Evolutionary conservation across 2,888 invertebrate species (phyloP), one percentile per base, ranked within the genome.

Genomic region (Liopterus haemorrhoidalis): DNA sequence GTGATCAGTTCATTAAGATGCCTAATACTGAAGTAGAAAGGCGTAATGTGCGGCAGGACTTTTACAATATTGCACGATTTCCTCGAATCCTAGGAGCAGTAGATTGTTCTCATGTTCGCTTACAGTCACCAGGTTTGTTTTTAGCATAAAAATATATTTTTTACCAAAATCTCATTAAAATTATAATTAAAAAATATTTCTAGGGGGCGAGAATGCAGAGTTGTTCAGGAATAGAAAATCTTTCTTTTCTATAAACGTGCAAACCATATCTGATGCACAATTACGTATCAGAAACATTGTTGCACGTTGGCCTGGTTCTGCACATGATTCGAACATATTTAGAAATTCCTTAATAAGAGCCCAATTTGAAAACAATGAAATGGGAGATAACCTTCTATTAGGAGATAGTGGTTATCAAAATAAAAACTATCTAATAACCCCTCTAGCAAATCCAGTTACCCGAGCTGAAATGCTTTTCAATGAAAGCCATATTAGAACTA

Each of bases 221-320:
- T 44, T 49, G 16, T 60, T 44, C 41, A 45, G 57, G 12, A 60
- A 59, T 16, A 38, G 56, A 30, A 57, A 60, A 45, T 49, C 48
- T 1, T 58, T 46, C 27, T 56, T 60, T 46, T 58, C 57, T 4
- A 47, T 52, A 4, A 59, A 59, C 53, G 53, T 57, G 1, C 55
- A 62, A 51, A 50, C 48, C 8, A 42, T 59, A 5, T 48, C 54
- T 24, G 49, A 54, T 46, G 48, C 59, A 8, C 27, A 53, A 9
- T 49, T 51, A 11, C 39, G 27, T 35, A 53, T 59, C 27, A 27
- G 36, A 14, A 49, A 59, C 40, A 49, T 60, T 16, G 57, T 59
- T 6, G 49, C 51, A 27, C 46, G 58, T 11, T 60, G 58, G 57
- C 57, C 57, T 32, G 58, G 58, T 16, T 55, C 53, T 8, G 33